These are phyloP conservation scores for Branchinecta lindahli DNA, from an alignment of 1,140 invertebrate species.

Conservation along the genomic window DNA sequence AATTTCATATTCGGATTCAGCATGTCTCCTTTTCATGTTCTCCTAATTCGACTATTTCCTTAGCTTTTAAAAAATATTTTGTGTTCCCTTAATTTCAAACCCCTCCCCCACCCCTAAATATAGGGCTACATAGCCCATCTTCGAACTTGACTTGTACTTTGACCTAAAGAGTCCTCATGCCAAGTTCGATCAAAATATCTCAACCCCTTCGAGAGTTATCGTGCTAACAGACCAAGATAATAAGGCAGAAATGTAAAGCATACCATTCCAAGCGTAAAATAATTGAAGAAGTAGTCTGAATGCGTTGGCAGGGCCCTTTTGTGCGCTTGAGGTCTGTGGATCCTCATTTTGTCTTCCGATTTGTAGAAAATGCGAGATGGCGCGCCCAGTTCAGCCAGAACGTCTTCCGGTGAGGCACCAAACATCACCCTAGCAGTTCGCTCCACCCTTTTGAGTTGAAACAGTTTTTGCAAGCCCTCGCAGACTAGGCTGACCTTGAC, in stretches of 20 bases:
- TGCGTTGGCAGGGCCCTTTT: conserved; percentile 53
- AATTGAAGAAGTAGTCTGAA: conserved; percentile 92
- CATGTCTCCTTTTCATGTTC: too few species aligned
- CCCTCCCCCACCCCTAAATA: too few species aligned
- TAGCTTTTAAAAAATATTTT: too few species aligned
- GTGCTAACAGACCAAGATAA: too few species aligned
- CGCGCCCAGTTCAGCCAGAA: conserved; percentile 57
- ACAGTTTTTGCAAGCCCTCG: conserved; percentile 37
- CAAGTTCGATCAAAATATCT: too few species aligned
- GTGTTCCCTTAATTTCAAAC: too few species aligned
- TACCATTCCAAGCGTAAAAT: conserved; percentile 84
- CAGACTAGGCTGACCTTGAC: conserved; percentile 54
- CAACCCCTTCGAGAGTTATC: too few species aligned
- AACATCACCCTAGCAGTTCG: conserved; percentile 41
- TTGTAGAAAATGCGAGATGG: conserved; percentile 77
- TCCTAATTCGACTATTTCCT: too few species aligned
- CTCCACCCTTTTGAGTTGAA: conserved; percentile 16
- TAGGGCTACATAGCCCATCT: too few species aligned
- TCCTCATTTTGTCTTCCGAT: conserved; percentile 95
- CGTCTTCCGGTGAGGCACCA: conserved; percentile 69
- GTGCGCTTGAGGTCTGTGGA: conserved; percentile 76
- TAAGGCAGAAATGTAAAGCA: conserved; percentile 28
- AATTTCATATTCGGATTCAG: too few species aligned
- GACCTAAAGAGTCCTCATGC: too few species aligned
- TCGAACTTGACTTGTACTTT: too few species aligned